Conservation (phyloP, 2,797 vertebrate species). For the Sebastes hubbsi region DNA sequence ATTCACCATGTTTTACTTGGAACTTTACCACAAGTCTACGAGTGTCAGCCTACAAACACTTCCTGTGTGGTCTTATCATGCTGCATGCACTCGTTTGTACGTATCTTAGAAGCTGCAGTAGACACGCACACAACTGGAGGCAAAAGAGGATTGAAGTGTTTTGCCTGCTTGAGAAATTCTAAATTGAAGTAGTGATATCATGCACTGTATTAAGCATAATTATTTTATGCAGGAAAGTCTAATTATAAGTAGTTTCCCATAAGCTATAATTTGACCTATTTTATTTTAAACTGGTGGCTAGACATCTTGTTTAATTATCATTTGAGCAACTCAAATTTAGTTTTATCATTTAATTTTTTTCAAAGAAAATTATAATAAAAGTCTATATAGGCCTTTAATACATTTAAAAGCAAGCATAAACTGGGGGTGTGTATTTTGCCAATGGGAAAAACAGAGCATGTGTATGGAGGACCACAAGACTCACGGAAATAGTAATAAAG, state of each 20-base stretch:
- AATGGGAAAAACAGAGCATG: background rate
- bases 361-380: background rate
- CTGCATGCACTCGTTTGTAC: background rate
- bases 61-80: constrained; percentile 2
- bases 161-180: background rate
- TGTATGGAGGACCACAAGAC: too few species aligned
- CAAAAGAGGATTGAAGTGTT: background rate
- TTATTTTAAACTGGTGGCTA: background rate
- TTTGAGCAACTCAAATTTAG: background rate
- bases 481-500: too few species aligned
- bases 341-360: background rate
- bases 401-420: background rate
- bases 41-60: background rate
- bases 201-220: background rate
- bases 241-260: background rate
- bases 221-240: background rate
- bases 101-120: background rate
- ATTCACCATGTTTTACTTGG: background rate
- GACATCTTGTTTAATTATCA: background rate
- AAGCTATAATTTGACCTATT: background rate
- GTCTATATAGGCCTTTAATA: background rate
- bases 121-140: background rate
- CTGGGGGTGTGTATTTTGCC: background rate
- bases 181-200: background rate
- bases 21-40: background rate